These are phyloP conservation scores for Apolygus lucorum DNA, from an alignment of 1,140 invertebrate species.

Conservation along the genomic window DNA sequence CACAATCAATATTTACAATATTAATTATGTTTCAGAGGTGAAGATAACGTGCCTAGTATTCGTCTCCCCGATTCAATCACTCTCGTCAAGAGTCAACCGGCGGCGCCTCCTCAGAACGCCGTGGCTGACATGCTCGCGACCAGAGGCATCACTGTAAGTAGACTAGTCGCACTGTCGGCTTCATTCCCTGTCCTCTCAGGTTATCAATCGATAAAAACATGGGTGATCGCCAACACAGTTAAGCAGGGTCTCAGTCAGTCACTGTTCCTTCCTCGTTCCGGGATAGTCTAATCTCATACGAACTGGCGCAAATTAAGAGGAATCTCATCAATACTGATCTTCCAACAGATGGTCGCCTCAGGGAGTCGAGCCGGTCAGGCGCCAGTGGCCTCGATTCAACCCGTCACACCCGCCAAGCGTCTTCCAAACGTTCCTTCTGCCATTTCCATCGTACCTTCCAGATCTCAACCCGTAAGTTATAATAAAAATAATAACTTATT, in stretches of 20 bases:
- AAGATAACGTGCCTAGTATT: neutral
- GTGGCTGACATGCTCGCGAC: neutral
- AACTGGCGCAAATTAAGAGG: too few relatives aligned
- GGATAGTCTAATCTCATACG: too few relatives aligned
- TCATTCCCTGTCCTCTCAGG: too few relatives aligned
- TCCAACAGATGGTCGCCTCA: slow-evolving; percentile 1
- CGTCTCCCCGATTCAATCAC: slow-evolving; percentile 2
- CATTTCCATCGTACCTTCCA: slow-evolving; percentile 1
- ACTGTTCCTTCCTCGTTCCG: too few relatives aligned
- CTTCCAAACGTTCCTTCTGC: slow-evolving; percentile 7
- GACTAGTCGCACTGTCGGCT: too few relatives aligned
- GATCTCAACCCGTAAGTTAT: neutral
- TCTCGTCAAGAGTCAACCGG: neutral
- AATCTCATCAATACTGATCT: neutral
- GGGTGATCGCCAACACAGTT: too few relatives aligned
- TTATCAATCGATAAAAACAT: too few relatives aligned
- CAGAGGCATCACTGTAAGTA: slow-evolving; percentile 4
- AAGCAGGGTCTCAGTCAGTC: too few relatives aligned
- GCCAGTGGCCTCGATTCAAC: neutral
- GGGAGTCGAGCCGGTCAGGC: neutral
- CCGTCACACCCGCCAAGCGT: neutral
- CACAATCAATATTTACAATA: too few relatives aligned
- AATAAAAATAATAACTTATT: too few relatives aligned
- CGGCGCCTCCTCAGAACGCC: neutral
- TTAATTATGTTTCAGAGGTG: neutral